Percentiles rank a stretch among this genome's conserved stretches.
These are phyloP conservation scores for Hoplostethus atlanticus DNA, from an alignment of 2,797 vertebrate genomes.

Conservation along the genomic window DNA sequence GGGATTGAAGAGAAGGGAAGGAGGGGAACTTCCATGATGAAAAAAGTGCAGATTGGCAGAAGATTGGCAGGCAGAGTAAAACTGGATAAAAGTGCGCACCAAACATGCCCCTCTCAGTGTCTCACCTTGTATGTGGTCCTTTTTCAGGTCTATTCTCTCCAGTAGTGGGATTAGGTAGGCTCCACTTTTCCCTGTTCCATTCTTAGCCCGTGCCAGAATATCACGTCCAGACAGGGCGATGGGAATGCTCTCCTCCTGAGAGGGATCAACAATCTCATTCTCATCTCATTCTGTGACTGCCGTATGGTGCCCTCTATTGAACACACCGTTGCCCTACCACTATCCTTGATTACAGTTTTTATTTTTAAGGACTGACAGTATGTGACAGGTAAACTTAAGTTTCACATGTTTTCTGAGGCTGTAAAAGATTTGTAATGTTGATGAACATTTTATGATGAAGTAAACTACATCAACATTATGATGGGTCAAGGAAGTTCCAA, in stretches of 20 bases:
- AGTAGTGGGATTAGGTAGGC: conserved; percentile 88
- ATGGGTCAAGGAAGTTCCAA: too few species aligned
- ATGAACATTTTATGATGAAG: too few species aligned
- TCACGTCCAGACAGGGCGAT: conserved; percentile 88
- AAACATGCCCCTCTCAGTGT: not conserved
- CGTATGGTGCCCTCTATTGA: not conserved
- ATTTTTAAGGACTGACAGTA: too few species aligned
- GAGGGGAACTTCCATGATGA: not conserved
- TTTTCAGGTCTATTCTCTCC: conserved; percentile 89
- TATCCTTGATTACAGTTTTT: too few species aligned
- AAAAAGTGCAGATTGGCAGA: not conserved
- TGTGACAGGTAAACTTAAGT: too few species aligned
- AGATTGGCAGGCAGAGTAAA: not conserved
- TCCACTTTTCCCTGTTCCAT: conserved; percentile 88
- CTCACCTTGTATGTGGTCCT: conserved; percentile 87
- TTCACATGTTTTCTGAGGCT: too few species aligned
- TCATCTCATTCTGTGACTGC: not conserved
- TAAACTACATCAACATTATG: too few species aligned
- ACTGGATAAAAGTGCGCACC: not conserved
- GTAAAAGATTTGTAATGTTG: too few species aligned
- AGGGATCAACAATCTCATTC: not conserved
- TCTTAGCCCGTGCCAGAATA: conserved; percentile 88
- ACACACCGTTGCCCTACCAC: too few species aligned
- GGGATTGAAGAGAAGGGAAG: not conserved
- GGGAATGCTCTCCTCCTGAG: conserved; percentile 89